phyloP scores from a whole-genome alignment of 2,113 vertebrate species.

The Rhynchomys soricoides region DNA sequence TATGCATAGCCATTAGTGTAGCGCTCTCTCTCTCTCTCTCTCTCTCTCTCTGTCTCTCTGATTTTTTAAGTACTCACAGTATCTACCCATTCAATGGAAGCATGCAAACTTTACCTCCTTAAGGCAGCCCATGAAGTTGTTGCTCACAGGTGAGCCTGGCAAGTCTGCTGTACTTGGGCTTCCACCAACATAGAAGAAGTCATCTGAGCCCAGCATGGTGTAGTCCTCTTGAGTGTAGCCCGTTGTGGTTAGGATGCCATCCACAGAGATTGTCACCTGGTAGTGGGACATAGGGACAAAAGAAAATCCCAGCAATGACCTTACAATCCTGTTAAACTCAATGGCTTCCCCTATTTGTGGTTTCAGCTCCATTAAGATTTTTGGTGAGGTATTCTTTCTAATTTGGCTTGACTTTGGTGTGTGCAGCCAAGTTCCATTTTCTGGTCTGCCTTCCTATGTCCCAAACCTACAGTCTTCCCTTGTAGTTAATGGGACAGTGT shows the following conservation, averaged over 20 bases:
- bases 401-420: slow-evolving; percentile 83
- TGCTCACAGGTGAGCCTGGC: slow-evolving; percentile 98
- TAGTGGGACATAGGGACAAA: slow-evolving; percentile 87
- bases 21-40: background rate
- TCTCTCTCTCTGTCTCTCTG: background rate
- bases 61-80: background rate
- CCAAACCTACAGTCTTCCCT: slow-evolving; percentile 73
- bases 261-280: slow-evolving; percentile 99
- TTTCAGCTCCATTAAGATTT: slow-evolving; percentile 79
- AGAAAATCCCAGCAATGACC: slow-evolving; percentile 92
- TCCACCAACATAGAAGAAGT: slow-evolving; percentile 99
- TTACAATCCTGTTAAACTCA: slow-evolving; percentile 74
- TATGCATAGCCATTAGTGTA: background rate
- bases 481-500: slow-evolving; percentile 81
- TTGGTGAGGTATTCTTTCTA: slow-evolving; percentile 82
- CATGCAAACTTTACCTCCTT: slow-evolving; percentile 91
- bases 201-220: slow-evolving; percentile 98
- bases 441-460: slow-evolving; percentile 86
- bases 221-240: slow-evolving; percentile 99
- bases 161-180: slow-evolving; percentile 98
- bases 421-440: slow-evolving; percentile 88
- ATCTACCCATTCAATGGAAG: rapidly evolving
- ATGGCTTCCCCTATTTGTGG: slow-evolving; percentile 81
- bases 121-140: slow-evolving; percentile 99
- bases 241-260: slow-evolving; percentile 98